phyloP scores from a whole-genome alignment of 2,797 vertebrate genomes.

The Harpagifer antarcticus region DNA sequence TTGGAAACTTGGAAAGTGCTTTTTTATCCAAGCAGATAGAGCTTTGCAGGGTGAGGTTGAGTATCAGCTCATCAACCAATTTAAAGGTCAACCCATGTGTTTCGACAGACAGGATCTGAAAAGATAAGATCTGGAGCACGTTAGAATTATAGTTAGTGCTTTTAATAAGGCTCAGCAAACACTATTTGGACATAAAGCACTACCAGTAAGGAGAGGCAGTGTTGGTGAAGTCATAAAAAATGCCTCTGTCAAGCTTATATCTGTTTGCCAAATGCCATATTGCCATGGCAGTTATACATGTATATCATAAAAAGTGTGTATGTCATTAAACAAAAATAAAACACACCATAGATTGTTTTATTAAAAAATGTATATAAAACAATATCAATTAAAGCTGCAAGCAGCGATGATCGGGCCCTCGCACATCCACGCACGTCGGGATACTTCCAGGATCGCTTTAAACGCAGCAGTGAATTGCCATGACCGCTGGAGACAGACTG shows the following conservation, averaged over 20 bases:
- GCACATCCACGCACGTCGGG: too few species aligned
- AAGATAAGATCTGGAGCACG: not conserved
- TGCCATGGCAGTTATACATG: not conserved
- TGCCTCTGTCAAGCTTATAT: not conserved
- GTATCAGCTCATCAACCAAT: not conserved
- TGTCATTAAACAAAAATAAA: too few species aligned
- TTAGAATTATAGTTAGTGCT: not conserved
- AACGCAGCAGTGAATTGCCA: too few species aligned
- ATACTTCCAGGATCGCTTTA: too few species aligned
- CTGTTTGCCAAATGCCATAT: not conserved
- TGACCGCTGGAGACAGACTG: too few species aligned
- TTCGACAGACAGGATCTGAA: not conserved
- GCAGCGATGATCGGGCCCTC: too few species aligned
- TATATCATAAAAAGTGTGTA: not conserved
- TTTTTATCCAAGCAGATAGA: slow-evolving; percentile 29
- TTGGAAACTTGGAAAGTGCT: slow-evolving; percentile 12
- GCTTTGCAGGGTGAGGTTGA: not conserved
- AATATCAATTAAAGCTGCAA: not conserved
- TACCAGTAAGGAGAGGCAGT: not conserved
- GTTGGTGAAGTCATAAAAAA: not conserved
- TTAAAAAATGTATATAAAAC: not conserved
- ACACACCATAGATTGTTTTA: not conserved
- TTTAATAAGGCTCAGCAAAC: not conserved
- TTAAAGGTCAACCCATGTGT: not conserved
- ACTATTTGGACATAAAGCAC: not conserved